Percentiles rank a stretch among this genome's conserved stretches.
phyloP scores from a whole-genome alignment of 2,797 vertebrate genomes.

The Acanthornis magna region DNA sequence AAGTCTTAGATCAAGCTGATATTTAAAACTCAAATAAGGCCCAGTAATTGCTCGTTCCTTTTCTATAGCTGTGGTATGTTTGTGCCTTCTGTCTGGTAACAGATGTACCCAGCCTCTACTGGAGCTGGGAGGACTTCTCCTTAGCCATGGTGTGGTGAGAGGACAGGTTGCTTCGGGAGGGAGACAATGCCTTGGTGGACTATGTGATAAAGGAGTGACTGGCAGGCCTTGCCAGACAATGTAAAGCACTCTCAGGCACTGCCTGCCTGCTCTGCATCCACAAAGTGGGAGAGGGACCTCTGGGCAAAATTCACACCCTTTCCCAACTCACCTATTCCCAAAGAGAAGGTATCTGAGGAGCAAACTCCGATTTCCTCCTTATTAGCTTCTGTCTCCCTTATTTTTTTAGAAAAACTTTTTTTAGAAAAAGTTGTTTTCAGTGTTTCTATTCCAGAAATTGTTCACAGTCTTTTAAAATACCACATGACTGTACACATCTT shows the following conservation, averaged over 20 bases:
- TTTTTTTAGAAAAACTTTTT: not conserved
- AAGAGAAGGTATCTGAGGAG: not conserved
- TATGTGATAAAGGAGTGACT: not conserved
- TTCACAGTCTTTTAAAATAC: not conserved
- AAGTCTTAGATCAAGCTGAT: not conserved
- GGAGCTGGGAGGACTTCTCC: not conserved
- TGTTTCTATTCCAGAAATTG: not conserved
- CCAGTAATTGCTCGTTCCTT: not conserved
- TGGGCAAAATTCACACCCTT: not conserved
- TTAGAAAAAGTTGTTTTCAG: not conserved
- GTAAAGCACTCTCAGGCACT: accelerated
- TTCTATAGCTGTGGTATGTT: not conserved
- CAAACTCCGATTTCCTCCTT: not conserved
- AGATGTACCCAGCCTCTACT: not conserved
- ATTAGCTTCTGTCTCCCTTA: not conserved
- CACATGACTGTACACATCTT: not conserved
- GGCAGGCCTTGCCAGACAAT: not conserved
- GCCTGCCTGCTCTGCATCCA: not conserved
- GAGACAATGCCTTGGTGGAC: not conserved
- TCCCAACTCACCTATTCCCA: not conserved
- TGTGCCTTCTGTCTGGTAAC: not conserved
- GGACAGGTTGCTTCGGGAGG: not conserved
- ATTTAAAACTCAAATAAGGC: not conserved
- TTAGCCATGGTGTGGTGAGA: not conserved
- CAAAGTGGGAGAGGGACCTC: not conserved